Base-by-base conservation (phyloP, 2,888 invertebrate genomes). In the Cephus pygmeus region DNA sequence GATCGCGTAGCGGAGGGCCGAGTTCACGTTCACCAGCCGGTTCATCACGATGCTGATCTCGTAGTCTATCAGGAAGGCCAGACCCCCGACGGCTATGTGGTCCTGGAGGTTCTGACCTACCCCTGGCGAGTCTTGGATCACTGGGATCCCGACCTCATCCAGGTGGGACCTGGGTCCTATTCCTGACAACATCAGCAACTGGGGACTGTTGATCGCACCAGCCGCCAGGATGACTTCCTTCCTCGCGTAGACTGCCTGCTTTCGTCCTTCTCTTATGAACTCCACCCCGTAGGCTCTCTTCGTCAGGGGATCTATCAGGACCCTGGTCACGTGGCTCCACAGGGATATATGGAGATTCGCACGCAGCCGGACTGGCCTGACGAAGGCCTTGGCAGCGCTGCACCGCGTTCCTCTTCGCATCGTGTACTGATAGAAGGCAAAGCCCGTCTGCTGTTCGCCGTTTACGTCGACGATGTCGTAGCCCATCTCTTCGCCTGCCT, bases 401-500 rank as follows among this genome's bases (percentile, higher is more conserved):
- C 97, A 97, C 78, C 98, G 93, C 0, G 96, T 94, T 0, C 96
- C 97, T 78, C 97, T 93, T 78, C 97, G 92, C 94, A 97, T 97
- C n/a, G 97, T 98, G 89, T 95, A 97, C 91, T 98, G 98, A 87
- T 95, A 97, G 88, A 97, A 95, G 1, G 95, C 95, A 88, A 96
- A 97, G 11, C 97, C 98, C 0, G 97, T 97, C 90, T 98, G 98
- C 85, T 96, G 94, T 0, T 93, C 96, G 0, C 97, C 97, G 88
- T 98, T 98, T 0, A 97, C 94, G 91, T 98, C 98, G 0, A 95
- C 90, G 77, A 97, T 94, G 78, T 97, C 96, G 91, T 97, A 98
- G 34, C 97, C 97, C 96, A 97, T 96, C 91, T 98, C 97, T 90
- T 97, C 95, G n/a, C 96, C 97, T 0, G 97, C 97, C 92, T 97